Base-by-base conservation (phyloP, 2,113 vertebrate species). In the Phrynosoma blainvillii region DNA sequence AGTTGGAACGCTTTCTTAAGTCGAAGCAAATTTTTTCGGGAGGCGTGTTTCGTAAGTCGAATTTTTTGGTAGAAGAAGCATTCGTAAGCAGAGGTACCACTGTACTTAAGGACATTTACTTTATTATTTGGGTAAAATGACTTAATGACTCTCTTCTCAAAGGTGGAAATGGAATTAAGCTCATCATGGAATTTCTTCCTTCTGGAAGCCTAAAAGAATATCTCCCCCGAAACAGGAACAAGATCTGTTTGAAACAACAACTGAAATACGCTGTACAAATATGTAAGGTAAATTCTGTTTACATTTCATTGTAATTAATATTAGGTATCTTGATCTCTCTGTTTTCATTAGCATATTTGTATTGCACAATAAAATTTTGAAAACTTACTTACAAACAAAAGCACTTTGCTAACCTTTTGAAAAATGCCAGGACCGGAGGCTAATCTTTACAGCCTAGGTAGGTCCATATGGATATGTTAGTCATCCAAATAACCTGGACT, bases 121-220 rank as follows among this genome's bases (percentile, higher is more conserved):
- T 27, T 30, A 18, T 42, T 30, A 59, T 11, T 54, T 1, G 59
- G 12, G 56, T 23, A 79, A 2, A 52, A 70, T 13, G 88, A 85
- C 2, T 0, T 6, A 62, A 1, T 59, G 84, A 10, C 0, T 74
- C 85, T 79, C 84, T 78, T 23, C 88, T 74, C n/a, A 4, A 82
- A 99, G 98, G 98, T 86, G 98, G 98, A 89, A 97, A 97, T 71
- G 97, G 98, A 78, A 98, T 98, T 90, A 99, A 99, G 93, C 97
- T 99, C 86, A 99, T 99, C 89, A 99, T 99, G 99, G 98, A 99
- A 95, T 99, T 98, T 89, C 97, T 99, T 74, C 99, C 99, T 81
- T 97, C 98, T 12, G 98, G 99, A 88, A 99, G 99, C 94, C 96
- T 99, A 54, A 99, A 99, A 96, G 99, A 99, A 0, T 99, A 99